These are phyloP conservation scores for Trissolcus brochymenae DNA, from an alignment of 2,888 invertebrate genomes.

Conservation along the genomic window DNA sequence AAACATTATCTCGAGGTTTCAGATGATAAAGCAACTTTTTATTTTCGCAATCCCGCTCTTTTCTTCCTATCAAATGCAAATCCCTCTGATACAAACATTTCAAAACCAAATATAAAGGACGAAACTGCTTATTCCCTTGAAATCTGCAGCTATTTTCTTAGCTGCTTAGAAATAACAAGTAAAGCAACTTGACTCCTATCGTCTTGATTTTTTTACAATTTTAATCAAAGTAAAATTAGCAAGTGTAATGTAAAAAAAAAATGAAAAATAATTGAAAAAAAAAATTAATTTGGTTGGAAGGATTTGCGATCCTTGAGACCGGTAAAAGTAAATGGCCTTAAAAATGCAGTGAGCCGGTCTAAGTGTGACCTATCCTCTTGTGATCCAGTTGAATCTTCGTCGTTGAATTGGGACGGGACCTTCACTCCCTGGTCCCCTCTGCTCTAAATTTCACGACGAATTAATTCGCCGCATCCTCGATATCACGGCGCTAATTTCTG, in stretches of 20 bases:
- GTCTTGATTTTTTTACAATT: too few relatives aligned
- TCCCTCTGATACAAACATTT: too few relatives aligned
- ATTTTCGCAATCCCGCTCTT: neutral
- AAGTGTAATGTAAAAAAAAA: neutral
- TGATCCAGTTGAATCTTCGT: constrained; percentile 56
- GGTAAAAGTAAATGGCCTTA: constrained; percentile 76
- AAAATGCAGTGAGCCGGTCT: constrained; percentile 40
- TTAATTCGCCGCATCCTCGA: constrained; percentile 26
- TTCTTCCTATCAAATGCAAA: too few relatives aligned
- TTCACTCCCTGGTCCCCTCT: constrained; percentile 35
- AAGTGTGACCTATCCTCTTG: constrained; percentile 59
- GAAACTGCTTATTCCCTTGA: too few relatives aligned
- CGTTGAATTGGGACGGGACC: constrained; percentile 54
- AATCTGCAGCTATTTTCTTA: too few relatives aligned
- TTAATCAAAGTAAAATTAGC: too few relatives aligned
- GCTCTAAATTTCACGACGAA: constrained; percentile 42
- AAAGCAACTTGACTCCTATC: too few relatives aligned
- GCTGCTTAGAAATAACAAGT: too few relatives aligned
- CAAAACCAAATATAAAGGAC: too few relatives aligned
- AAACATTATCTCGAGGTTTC: constrained; percentile 18
- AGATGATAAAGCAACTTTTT: constrained; percentile 9
- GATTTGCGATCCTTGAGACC: constrained; percentile 64
- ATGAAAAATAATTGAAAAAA: constrained; percentile 2
- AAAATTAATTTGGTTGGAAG: constrained; percentile 4
- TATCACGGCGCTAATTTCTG: constrained; percentile 29